Evolutionary conservation across 2,888 invertebrate species (phyloP).

Genomic region (Troides aeacus): DNA sequence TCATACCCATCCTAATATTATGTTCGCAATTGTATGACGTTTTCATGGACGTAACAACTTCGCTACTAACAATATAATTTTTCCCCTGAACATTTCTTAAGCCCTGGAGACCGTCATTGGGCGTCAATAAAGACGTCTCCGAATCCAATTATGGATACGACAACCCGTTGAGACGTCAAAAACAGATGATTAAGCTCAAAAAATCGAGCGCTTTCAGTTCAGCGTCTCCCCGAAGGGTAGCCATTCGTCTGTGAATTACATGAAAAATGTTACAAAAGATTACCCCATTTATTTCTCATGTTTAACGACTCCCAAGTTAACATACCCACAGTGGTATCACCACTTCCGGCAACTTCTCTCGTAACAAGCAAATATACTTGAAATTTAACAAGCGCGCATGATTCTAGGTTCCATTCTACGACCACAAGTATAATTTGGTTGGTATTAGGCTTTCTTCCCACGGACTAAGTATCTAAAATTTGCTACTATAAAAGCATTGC

Average conservation of each 20-base stretch:
- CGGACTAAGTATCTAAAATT: too few relatives aligned
- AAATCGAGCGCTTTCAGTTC: conserved; percentile 17
- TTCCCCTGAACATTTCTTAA: neutral
- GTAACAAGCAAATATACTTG: too few relatives aligned
- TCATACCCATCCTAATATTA: too few relatives aligned
- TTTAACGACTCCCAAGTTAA: neutral
- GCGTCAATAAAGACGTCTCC: conserved; percentile 13
- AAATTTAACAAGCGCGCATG: too few relatives aligned
- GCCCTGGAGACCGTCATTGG: neutral
- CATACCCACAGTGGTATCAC: too few relatives aligned
- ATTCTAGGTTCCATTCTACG: too few relatives aligned
- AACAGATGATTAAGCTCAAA: conserved; percentile 23
- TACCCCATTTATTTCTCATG: neutral
- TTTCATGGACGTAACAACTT: neutral
- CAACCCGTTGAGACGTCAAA: conserved; percentile 21
- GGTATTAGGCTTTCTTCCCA: too few relatives aligned
- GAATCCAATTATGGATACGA: conserved; percentile 24
- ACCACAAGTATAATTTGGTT: too few relatives aligned
- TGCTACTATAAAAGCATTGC: too few relatives aligned
- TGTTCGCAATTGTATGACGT: neutral
- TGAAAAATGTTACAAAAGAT: neutral
- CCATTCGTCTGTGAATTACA: neutral
- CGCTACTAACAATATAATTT: neutral
- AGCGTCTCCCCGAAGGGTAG: conserved; percentile 12
- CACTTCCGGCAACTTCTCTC: neutral